Evolutionary conservation across 1,140 invertebrate species (phyloP).

Genomic region (Drosophila lacteicornis): DNA sequence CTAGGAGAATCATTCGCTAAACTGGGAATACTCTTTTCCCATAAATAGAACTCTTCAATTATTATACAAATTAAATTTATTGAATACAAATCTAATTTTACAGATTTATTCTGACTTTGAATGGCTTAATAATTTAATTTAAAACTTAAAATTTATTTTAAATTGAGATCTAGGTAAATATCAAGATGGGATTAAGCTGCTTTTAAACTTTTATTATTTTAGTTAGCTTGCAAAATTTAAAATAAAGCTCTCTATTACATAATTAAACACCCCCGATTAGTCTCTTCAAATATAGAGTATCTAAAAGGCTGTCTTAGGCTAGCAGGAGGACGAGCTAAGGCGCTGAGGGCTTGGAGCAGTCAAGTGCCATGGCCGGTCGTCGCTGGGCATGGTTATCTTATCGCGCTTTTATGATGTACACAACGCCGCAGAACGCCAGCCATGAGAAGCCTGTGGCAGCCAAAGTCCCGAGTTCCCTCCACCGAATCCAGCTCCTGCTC

Average conservation of each 20-base stretch:
- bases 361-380: conserved; percentile 57
- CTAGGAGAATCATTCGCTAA: neutral
- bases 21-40: neutral
- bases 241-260: neutral
- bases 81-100: neutral
- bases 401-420: conserved; percentile 82
- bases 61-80: no score
- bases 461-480: conserved; percentile 12
- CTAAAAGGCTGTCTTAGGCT: neutral
- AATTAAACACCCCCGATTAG: neutral
- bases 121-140: neutral
- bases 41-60: no score
- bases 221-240: neutral
- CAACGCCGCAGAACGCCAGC: conserved; percentile 64
- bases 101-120: neutral
- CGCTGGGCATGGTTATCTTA: conserved; percentile 67
- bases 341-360: conserved; percentile 30
- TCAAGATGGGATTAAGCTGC: accelerated
- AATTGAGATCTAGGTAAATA: neutral
- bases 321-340: neutral
- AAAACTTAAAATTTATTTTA: no score
- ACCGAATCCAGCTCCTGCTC: neutral
- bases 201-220: no score
- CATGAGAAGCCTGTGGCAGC: conserved; percentile 56
- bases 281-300: conserved; percentile 10